Base-by-base conservation (phyloP, 2,888 invertebrate genomes). In the Thera obeliscata region DNA sequence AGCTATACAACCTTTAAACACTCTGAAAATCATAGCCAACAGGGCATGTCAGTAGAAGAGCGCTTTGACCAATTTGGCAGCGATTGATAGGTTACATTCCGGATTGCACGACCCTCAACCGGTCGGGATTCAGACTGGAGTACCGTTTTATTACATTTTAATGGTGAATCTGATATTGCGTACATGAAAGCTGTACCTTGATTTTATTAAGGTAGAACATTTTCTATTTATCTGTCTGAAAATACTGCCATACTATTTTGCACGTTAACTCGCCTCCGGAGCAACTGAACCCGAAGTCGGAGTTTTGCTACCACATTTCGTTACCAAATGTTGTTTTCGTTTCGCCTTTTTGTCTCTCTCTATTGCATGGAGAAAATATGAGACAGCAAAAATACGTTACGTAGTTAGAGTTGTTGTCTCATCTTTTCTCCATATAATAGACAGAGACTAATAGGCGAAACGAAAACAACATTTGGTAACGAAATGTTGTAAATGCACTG, bases 131-230 rank as follows among this genome's bases (percentile, higher is more conserved):
- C 38, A 38, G 2, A 22, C 61, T 58, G 55, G 52, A 58, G 68
- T 33, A 11, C 61, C 78, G 79, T 87, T 87, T 87, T 85, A 87
- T 86, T 86, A 86, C 87, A 86, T 76, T 82, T 84, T 80, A 63
- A 69, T 66, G 62, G 60, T 54, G 60, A 56, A 55, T 59, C 66
- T 36, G 38, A 61, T 64, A 59, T 58, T 54, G 58, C 48, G 36
- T 61, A 56, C 7, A 41, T 43, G 43, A 52, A 54, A n/a, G 22
- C 43, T 38, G 38, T 41, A 56, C 38, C n/a, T 38, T 38, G 11
- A 38, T 49, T 35, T 54, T 50, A 12, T 50, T 2, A 9, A 46
- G 43, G 7, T 46, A 46, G 41, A 41, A 41, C 7, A 41, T 41
- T 41, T 41, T 41, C 3, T 7, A n/a, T 48, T 49, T 49, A n/a